These are phyloP conservation scores for Perdita meconis DNA, from an alignment of 2,888 invertebrate genomes.

Conservation along the genomic window DNA sequence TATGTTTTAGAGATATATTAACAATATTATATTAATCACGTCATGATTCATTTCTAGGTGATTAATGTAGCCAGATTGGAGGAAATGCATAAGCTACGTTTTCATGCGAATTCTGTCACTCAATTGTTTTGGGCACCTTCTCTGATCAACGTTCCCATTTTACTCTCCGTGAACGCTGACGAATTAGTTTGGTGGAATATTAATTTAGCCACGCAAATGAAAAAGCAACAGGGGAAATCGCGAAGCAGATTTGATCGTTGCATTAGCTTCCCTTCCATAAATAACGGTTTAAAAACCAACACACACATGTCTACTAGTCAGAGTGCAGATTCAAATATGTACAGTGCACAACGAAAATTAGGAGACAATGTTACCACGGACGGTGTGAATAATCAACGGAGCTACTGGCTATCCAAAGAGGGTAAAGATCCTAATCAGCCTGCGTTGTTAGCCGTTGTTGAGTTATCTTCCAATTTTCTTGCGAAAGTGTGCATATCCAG, in stretches of 20 bases:
- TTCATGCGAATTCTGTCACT: constrained; percentile 74
- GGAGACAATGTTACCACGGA: constrained; percentile 20
- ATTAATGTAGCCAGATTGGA: constrained; percentile 65
- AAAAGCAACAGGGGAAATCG: constrained; percentile 66
- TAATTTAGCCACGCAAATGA: constrained; percentile 55
- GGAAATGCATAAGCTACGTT: constrained; percentile 69
- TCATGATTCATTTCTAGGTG: constrained; percentile 68
- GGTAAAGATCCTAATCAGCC: constrained; percentile 70
- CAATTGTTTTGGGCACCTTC: constrained; percentile 80
- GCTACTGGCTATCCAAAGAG: constrained; percentile 77
- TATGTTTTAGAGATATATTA: not conserved
- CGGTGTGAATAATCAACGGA: constrained; percentile 19
- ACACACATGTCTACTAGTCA: constrained; percentile 60
- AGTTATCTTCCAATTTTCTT: constrained; percentile 75
- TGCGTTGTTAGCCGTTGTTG: constrained; percentile 76
- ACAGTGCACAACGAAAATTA: constrained; percentile 13
- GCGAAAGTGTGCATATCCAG: constrained; percentile 78
- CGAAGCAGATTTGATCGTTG: constrained; percentile 75
- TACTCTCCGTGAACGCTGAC: constrained; percentile 77
- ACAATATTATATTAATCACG: not conserved
- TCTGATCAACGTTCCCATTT: constrained; percentile 71
- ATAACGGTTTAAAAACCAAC: constrained; percentile 61
- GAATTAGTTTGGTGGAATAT: constrained; percentile 82
- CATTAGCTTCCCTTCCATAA: constrained; percentile 57
- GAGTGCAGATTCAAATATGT: constrained; percentile 56